Conservation (phyloP, 2,113 vertebrate genomes). For the Chamaea fasciata region DNA sequence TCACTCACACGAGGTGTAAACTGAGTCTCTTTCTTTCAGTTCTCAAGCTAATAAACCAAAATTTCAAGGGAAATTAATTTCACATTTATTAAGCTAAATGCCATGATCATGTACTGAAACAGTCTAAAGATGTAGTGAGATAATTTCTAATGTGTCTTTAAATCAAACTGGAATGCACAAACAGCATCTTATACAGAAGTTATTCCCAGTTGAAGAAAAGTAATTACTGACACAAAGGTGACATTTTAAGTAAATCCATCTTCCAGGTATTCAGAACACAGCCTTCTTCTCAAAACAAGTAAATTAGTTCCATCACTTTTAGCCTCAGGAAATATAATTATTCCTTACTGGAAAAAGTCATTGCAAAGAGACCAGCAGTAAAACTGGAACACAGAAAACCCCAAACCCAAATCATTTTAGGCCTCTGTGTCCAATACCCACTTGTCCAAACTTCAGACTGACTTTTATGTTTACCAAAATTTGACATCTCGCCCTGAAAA, state of each 20-base stretch:
- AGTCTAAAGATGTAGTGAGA: neutral
- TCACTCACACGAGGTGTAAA: neutral
- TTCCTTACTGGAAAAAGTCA: neutral
- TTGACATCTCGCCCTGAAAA: neutral
- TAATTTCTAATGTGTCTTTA: neutral
- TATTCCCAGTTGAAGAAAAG: neutral
- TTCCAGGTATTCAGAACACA: neutral
- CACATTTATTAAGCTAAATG: neutral
- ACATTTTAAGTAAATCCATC: neutral
- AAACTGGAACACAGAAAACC: neutral
- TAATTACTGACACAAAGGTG: neutral
- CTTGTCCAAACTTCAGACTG: neutral
- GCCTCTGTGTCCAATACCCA: neutral
- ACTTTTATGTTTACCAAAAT: neutral
- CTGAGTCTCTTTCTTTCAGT: neutral
- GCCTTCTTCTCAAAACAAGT: neutral
- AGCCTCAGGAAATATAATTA: neutral
- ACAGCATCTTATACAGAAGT: neutral
- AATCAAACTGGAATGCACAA: neutral
- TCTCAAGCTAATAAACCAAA: neutral
- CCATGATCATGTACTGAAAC: neutral
- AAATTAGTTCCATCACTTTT: neutral
- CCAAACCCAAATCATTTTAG: neutral
- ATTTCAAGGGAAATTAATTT: neutral
- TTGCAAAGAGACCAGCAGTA: neutral